These are phyloP conservation scores for Chinchilla lanigera DNA, from an alignment of 2,113 vertebrate species.

Conservation along the genomic window DNA sequence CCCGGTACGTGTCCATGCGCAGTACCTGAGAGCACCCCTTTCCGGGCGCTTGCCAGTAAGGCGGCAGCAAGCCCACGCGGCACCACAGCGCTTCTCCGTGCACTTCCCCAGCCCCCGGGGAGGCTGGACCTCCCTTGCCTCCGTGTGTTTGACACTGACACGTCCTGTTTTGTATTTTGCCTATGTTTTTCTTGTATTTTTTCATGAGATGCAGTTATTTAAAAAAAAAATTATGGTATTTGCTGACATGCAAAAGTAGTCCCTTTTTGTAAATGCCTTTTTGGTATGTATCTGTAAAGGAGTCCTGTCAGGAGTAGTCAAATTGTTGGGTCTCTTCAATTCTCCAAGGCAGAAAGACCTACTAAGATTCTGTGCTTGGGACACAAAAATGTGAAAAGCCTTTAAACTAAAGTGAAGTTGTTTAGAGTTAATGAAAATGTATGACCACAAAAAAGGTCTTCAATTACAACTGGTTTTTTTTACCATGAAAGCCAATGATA, in stretches of 20 bases:
- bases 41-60: background rate
- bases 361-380: background rate
- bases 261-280: background rate
- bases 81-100: background rate
- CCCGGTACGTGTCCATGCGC: background rate
- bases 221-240: background rate
- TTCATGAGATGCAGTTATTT: conserved; percentile 17
- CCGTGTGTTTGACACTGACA: background rate
- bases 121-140: background rate
- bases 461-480: background rate
- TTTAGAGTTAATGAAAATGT: conserved; percentile 31
- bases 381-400: background rate
- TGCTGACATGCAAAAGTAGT: background rate
- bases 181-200: background rate
- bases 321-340: background rate
- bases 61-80: background rate
- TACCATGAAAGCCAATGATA: background rate
- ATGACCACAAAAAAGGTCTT: background rate
- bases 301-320: background rate
- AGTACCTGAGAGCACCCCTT: background rate
- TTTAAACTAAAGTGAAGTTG: background rate
- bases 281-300: background rate
- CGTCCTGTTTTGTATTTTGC: background rate
- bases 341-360: background rate
- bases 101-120: background rate